Percentiles rank a stretch among this genome's conserved stretches.
phyloP scores from a whole-genome alignment of 2,797 vertebrate species.

The Pseudochromis fuscus region DNA sequence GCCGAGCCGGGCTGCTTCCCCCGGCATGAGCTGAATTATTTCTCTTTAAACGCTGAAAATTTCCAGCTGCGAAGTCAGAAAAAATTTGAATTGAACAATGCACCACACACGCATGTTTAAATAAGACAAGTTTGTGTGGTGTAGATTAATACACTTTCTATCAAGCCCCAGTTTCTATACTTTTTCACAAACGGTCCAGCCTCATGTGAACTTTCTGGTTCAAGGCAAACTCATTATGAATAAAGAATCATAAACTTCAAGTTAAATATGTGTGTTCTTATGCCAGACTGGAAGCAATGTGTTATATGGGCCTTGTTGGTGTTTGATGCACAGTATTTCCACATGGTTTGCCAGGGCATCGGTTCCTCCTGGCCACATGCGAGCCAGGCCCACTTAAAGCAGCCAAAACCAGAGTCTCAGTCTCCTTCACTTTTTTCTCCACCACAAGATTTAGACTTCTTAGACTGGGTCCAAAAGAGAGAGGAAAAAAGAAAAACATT shows the following conservation, averaged over 20 bases:
- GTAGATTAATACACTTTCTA: not conserved
- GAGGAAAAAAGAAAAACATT: slow-evolving; percentile 72
- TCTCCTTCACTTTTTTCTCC: slow-evolving; percentile 69
- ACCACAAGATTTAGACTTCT: slow-evolving; percentile 74
- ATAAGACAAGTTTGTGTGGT: slow-evolving; percentile 1
- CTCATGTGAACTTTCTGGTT: slow-evolving; percentile 45
- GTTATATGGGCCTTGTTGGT: slow-evolving; percentile 60
- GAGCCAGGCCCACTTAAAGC: slow-evolving; percentile 71
- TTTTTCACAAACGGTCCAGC: slow-evolving; percentile 20
- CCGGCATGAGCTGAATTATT: slow-evolving; percentile 11
- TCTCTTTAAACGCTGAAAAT: not conserved
- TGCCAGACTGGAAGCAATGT: slow-evolving; percentile 66
- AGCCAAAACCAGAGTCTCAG: slow-evolving; percentile 75
- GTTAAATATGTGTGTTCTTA: slow-evolving; percentile 53
- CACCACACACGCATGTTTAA: slow-evolving; percentile 10
- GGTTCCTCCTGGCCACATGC: slow-evolving; percentile 73
- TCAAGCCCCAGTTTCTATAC: not conserved
- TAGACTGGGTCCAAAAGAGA: slow-evolving; percentile 60
- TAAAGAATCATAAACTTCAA: slow-evolving; percentile 51
- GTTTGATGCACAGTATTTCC: slow-evolving; percentile 79
- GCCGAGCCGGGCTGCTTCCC: slow-evolving; percentile 29
- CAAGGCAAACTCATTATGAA: slow-evolving; percentile 39
- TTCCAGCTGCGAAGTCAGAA: not conserved
- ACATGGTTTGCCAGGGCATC: slow-evolving; percentile 69
- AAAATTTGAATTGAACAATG: slow-evolving; percentile 15